These are phyloP conservation scores for Hipparchia semele DNA, from an alignment of 2,888 invertebrate species.

Conservation along the genomic window DNA sequence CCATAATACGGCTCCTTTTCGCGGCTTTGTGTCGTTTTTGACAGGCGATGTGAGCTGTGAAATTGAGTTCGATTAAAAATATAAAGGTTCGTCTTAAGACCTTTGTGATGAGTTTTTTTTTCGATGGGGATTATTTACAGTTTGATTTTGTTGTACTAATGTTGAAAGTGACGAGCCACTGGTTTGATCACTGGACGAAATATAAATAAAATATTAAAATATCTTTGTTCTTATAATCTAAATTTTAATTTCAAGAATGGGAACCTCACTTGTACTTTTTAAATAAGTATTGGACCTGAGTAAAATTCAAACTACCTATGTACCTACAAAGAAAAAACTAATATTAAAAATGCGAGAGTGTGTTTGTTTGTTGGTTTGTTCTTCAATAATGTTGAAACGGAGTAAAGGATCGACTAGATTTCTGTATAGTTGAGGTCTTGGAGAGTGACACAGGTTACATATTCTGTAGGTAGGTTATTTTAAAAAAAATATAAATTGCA, in stretches of 20 bases:
- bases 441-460: too few relatives aligned
- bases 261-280: too few relatives aligned
- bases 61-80: conserved; percentile 79
- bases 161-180: conserved; percentile 55
- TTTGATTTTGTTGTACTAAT: conserved; percentile 73
- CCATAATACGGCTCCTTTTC: conserved; percentile 75
- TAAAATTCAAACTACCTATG: too few relatives aligned
- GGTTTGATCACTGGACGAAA: conserved; percentile 29
- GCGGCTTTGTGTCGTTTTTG: conserved; percentile 79
- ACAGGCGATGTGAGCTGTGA: conserved; percentile 81
- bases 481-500: too few relatives aligned
- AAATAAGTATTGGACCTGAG: neutral
- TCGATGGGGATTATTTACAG: conserved; percentile 69
- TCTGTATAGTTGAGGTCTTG: too few relatives aligned
- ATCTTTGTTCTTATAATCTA: neutral
- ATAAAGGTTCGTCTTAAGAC: conserved; percentile 75
- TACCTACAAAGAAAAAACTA: too few relatives aligned
- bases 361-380: too few relatives aligned
- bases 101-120: conserved; percentile 65
- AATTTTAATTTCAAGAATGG: neutral
- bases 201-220: conserved; percentile 11
- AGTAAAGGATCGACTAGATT: too few relatives aligned
- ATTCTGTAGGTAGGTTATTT: too few relatives aligned
- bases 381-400: too few relatives aligned
- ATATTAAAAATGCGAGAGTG: too few relatives aligned